phyloP scores from a whole-genome alignment of 2,113 vertebrate genomes.

The Peromyscus californicus region DNA sequence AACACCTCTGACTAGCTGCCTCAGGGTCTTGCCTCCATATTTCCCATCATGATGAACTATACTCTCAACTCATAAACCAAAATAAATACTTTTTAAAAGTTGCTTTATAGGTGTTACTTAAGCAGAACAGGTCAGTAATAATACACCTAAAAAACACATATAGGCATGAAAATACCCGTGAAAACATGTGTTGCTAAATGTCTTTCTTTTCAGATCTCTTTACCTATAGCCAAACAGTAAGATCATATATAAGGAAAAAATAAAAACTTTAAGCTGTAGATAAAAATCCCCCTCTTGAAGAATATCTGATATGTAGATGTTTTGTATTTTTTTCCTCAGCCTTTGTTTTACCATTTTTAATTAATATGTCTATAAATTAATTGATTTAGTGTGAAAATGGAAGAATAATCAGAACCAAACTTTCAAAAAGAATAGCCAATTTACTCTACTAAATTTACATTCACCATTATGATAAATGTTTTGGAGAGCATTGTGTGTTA shows the following conservation, averaged over 20 bases:
- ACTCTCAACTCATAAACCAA: too few relatives aligned
- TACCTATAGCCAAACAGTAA: not conserved
- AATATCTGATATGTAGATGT: not conserved
- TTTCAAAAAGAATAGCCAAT: not conserved
- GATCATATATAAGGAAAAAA: not conserved
- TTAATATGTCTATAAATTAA: not conserved
- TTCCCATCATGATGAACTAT: not conserved
- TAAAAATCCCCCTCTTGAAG: not conserved
- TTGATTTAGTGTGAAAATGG: slow-evolving; percentile 19
- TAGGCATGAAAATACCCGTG: not conserved
- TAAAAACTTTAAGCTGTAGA: not conserved
- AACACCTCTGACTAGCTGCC: not conserved
- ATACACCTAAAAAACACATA: not conserved
- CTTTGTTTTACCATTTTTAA: not conserved
- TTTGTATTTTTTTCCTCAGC: not conserved
- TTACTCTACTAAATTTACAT: not conserved
- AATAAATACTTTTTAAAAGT: not conserved
- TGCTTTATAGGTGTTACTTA: not conserved
- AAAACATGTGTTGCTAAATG: not conserved
- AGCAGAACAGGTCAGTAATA: not conserved
- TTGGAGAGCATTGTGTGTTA: not conserved
- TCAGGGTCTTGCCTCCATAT: not conserved
- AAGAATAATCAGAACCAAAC: not conserved
- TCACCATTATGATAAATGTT: not conserved
- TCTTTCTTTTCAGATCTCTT: not conserved